These are phyloP conservation scores for Cinclus mexicanus DNA, from an alignment of 2,113 vertebrate genomes.

Conservation along the genomic window DNA sequence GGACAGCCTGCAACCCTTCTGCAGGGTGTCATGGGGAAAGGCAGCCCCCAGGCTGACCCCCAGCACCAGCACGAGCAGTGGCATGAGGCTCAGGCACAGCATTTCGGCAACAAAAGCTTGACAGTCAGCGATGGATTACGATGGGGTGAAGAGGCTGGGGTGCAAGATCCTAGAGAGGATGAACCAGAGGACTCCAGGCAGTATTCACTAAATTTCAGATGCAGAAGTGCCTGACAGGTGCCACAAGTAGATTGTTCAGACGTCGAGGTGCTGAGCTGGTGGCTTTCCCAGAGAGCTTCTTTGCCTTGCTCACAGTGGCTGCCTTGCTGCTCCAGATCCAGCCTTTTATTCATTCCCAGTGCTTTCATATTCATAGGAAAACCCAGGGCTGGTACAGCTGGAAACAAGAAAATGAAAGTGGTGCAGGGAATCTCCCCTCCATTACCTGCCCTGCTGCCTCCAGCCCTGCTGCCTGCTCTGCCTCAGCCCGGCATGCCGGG, in stretches of 20 bases:
- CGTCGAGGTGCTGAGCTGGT: background rate
- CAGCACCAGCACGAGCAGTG: background rate
- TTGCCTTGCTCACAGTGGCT: fast-evolving
- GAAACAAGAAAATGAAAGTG: constrained; percentile 33
- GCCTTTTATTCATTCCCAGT: background rate
- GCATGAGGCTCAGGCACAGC: background rate
- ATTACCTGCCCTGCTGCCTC: background rate
- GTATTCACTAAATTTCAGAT: fast-evolving
- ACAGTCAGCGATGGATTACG: fast-evolving
- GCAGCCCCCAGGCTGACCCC: background rate
- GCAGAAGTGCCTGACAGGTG: background rate
- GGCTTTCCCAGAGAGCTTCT: fast-evolving
- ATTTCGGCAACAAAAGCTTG: fast-evolving
- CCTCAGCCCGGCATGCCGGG: fast-evolving
- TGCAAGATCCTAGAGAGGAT: background rate
- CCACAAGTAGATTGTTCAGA: fast-evolving
- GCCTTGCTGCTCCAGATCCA: background rate
- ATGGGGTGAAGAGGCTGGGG: fast-evolving
- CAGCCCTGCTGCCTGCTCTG: background rate
- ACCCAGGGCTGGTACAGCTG: background rate
- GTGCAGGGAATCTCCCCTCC: background rate
- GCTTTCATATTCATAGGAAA: constrained; percentile 26
- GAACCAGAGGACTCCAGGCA: fast-evolving
- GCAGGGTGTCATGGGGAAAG: background rate
- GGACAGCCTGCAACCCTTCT: background rate